Evolutionary conservation across 2,113 vertebrate species (phyloP).

Genomic region (Eublepharis macularius): DNA sequence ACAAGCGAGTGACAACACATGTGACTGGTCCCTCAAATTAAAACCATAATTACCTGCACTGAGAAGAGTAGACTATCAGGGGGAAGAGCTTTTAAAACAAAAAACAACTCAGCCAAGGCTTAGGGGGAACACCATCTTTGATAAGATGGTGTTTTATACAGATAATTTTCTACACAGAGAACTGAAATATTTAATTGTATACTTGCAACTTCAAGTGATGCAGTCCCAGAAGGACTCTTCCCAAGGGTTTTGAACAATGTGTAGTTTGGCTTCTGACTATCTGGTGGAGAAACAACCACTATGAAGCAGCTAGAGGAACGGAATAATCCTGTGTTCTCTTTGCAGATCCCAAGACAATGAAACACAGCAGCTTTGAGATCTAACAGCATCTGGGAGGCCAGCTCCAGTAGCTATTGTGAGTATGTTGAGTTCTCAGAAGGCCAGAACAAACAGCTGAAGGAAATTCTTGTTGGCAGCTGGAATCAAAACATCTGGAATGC

Average conservation of each 20-base stretch:
- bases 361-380: background rate
- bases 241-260: background rate
- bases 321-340: no score
- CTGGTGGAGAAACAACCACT: background rate
- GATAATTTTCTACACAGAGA: background rate
- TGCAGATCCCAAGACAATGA: background rate
- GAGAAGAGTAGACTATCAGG: background rate
- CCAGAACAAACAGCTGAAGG: background rate
- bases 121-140: no score
- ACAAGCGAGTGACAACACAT: background rate
- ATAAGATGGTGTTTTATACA: background rate
- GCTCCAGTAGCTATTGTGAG: background rate
- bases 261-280: background rate
- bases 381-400: background rate
- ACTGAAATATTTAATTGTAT: background rate
- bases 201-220: background rate
- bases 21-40: background rate
- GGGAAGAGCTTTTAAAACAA: no score
- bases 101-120: no score
- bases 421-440: background rate
- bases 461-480: background rate
- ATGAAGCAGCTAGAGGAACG: background rate
- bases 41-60: background rate
- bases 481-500: background rate
- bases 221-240: background rate